Conservation (phyloP, 2,888 invertebrate species). For the Nysson spinosus region DNA sequence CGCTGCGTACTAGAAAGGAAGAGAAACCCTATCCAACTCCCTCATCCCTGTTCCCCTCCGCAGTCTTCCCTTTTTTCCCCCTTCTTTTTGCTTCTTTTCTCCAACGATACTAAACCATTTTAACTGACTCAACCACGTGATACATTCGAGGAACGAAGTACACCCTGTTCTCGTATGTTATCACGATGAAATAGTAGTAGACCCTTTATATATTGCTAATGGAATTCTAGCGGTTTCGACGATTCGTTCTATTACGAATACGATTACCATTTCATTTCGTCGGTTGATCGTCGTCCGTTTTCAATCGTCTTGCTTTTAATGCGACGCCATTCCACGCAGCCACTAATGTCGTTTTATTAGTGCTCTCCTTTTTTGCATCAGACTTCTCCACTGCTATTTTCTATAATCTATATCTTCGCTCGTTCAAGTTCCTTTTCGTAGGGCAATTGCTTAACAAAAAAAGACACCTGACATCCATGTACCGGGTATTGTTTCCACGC, state of each 20-base stretch:
- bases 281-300: too few species aligned
- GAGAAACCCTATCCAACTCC: constrained; percentile 46
- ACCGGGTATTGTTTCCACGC: constrained; percentile 36
- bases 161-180: constrained; percentile 18
- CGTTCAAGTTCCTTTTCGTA: background rate
- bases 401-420: background rate
- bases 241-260: constrained; percentile 27
- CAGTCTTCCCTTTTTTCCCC: constrained; percentile 1
- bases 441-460: too few species aligned
- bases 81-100: background rate
- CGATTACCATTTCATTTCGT: constrained; percentile 25
- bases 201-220: constrained; percentile 44
- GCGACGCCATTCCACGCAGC: too few species aligned
- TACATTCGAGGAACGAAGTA: constrained; percentile 20
- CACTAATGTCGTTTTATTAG: too few species aligned
- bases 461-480: too few species aligned
- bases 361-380: too few species aligned
- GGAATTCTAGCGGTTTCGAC: constrained; percentile 28
- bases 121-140: constrained; percentile 5
- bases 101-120: constrained; percentile 22
- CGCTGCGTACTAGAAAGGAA: constrained; percentile 29
- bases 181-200: constrained; percentile 37
- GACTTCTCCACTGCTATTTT: background rate
- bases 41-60: background rate
- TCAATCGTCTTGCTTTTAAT: too few species aligned